Evolutionary conservation across 2,888 invertebrate species (phyloP), one percentile per base, ranked within the genome.

Genomic region (Prosopocoilus inquinatus): DNA sequence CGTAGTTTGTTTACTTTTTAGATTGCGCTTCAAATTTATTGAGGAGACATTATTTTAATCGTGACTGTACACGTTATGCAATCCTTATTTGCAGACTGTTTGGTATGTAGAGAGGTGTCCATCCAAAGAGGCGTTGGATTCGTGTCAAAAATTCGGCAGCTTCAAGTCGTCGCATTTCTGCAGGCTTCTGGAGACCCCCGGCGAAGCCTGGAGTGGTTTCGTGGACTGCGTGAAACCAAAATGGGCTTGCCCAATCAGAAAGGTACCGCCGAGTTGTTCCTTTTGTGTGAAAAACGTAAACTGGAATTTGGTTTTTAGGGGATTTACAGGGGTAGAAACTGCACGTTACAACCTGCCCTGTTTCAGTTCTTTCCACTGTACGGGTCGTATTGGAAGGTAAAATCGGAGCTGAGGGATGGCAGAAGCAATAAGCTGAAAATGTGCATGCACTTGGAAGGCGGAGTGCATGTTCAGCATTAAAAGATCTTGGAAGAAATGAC

Each of bases 381-480:
- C 5, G 57, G 51, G n/a, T 48, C 38, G n/a, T 55, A 55, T 39
- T 60, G 60, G 60, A 60, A 57, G 35, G 38, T 55, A 33, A 47
- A 48, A 12, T 12, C 51, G 2, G 60, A 60, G 13, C 16, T 55
- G 9, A 28, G 54, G 8, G 49, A 57, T 53, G 44, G 49, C 12
- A 48, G 33, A 16, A 50, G 36, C 8, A 52, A 53, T 9, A 44
- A 43, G 5, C 32, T 57, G 11, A 11, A 47, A 11, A 39, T 53
- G 15, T 60, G 57, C 38, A 41, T 55, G 9, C 20, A 32, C 1
- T 9, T 34, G 11, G 55, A 60, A 44, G 57, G 53, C 9, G 50
- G 50, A 12, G 53, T 50, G 5, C 39, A 50, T n/a, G 35, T 46
- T 44, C 35, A 48, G 43, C 20, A 39, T 50, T 44, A 28, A 41